phyloP scores from a whole-genome alignment of 2,113 vertebrate genomes.

The Polypterus senegalus region DNA sequence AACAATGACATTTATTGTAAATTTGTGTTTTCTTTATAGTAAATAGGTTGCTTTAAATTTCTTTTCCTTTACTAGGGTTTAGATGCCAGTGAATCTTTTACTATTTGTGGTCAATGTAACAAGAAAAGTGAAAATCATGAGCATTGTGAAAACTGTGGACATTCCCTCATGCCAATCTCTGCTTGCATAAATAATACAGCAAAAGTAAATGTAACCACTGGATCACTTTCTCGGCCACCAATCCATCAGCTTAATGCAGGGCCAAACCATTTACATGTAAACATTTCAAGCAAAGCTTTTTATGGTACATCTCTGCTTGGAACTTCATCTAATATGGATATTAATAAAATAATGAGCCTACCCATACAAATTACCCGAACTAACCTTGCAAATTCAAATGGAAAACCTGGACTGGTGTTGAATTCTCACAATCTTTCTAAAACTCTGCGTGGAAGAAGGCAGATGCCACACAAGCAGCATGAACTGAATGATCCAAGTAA shows the following conservation, averaged over 20 bases:
- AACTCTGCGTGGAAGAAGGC: slow-evolving; percentile 36
- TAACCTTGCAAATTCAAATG: slow-evolving; percentile 51
- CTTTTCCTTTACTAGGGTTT: slow-evolving; percentile 35
- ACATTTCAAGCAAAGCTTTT: slow-evolving; percentile 58
- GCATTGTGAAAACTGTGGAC: slow-evolving; percentile 63
- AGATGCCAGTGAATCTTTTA: slow-evolving; percentile 45
- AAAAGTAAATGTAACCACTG: slow-evolving; percentile 38
- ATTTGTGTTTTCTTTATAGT: too few species aligned
- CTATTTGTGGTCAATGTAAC: slow-evolving; percentile 58
- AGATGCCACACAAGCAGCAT: slow-evolving; percentile 42
- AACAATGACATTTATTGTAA: too few species aligned
- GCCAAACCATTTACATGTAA: slow-evolving; percentile 51
- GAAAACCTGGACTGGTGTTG: slow-evolving; percentile 41
- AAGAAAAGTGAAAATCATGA: slow-evolving; percentile 54
- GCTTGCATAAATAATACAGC: slow-evolving; percentile 46
- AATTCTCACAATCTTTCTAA: too few species aligned
- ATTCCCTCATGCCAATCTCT: slow-evolving; percentile 38
- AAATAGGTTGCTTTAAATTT: neutral
- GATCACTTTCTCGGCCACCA: slow-evolving; percentile 59
- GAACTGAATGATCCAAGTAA: slow-evolving; percentile 88
- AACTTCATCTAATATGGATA: slow-evolving; percentile 35
- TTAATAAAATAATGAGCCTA: slow-evolving; percentile 48
- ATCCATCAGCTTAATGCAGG: slow-evolving; percentile 60
- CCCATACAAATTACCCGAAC: slow-evolving; percentile 41
- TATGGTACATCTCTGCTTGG: slow-evolving; percentile 45